Percentiles rank a stretch among this genome's conserved stretches.
These are phyloP conservation scores for Chalcis sispes DNA, from an alignment of 2,888 invertebrate species.

Conservation along the genomic window DNA sequence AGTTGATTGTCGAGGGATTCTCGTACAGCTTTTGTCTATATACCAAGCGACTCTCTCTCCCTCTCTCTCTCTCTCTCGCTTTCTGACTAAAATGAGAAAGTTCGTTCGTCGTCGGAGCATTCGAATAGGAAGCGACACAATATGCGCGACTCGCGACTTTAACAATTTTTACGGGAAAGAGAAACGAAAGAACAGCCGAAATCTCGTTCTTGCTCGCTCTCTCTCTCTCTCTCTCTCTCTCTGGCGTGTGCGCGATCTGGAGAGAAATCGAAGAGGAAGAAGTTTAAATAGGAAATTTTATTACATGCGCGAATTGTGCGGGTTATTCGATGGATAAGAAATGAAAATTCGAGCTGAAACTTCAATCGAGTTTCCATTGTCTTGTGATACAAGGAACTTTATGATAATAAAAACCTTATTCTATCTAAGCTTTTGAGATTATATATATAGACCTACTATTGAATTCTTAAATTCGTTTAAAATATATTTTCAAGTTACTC, in stretches of 20 bases:
- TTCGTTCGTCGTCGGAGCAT: constrained; percentile 26
- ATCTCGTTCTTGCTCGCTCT: no score
- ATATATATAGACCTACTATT: no score
- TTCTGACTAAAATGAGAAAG: constrained; percentile 41
- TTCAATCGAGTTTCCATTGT: constrained; percentile 40
- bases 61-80: no score
- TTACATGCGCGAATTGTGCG: constrained; percentile 31
- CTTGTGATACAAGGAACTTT: neutral
- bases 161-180: constrained; percentile 44
- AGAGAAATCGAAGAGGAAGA: constrained; percentile 27
- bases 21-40: constrained; percentile 56
- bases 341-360: constrained; percentile 48
- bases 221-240: no score
- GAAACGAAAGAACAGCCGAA: neutral
- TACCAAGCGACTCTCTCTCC: no score
- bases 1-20: constrained; percentile 55
- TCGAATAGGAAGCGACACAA: constrained; percentile 34
- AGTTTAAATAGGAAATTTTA: constrained; percentile 53
- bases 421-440: neutral
- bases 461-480: no score
- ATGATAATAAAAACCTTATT: constrained; percentile 10
- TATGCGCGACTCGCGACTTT: constrained; percentile 45
- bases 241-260: constrained; percentile 14
- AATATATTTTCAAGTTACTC: no score
- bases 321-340: constrained; percentile 42